Conservation (phyloP, 2,888 invertebrate genomes). For the Incurvaria masculella region DNA sequence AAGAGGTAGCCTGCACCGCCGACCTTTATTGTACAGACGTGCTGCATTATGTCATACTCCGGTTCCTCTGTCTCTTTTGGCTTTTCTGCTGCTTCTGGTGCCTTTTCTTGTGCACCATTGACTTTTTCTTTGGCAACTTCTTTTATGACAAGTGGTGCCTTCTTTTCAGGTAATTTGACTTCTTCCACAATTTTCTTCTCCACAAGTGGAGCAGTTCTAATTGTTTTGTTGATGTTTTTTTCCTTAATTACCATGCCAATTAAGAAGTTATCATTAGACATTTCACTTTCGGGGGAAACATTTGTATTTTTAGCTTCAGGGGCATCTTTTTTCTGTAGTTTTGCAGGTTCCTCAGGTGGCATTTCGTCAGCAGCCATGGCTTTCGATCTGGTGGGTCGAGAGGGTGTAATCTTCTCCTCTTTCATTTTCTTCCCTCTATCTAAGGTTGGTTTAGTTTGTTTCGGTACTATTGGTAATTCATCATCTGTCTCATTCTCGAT, state of each 20-base stretch:
- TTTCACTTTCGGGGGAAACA: too few species aligned
- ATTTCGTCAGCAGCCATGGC: too few species aligned
- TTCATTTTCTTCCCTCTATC: neutral
- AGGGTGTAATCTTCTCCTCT: neutral
- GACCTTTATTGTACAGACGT: conserved; percentile 44
- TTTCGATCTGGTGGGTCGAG: neutral
- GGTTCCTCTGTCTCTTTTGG: too few species aligned
- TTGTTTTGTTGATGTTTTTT: neutral
- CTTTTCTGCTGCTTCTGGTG: conserved; percentile 5
- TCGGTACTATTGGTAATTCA: neutral
- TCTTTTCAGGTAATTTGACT: neutral
- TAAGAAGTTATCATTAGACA: neutral
- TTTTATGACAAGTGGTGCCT: neutral
- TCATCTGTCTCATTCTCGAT: neutral
- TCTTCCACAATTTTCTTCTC: too few species aligned
- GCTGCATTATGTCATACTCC: conserved; percentile 40
- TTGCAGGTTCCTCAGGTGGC: too few species aligned
- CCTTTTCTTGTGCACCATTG: neutral
- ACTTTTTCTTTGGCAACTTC: neutral
- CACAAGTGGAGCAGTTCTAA: neutral
- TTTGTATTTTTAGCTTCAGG: too few species aligned
- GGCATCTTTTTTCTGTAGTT: too few species aligned
- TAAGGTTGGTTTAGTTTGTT: neutral
- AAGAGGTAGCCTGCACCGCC: conserved; percentile 45
- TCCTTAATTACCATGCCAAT: neutral